A percentile compares a stretch with the other conserved stretches of the same genome.
phyloP scores from a whole-genome alignment of 2,113 vertebrate species.

The Bucco capensis region DNA sequence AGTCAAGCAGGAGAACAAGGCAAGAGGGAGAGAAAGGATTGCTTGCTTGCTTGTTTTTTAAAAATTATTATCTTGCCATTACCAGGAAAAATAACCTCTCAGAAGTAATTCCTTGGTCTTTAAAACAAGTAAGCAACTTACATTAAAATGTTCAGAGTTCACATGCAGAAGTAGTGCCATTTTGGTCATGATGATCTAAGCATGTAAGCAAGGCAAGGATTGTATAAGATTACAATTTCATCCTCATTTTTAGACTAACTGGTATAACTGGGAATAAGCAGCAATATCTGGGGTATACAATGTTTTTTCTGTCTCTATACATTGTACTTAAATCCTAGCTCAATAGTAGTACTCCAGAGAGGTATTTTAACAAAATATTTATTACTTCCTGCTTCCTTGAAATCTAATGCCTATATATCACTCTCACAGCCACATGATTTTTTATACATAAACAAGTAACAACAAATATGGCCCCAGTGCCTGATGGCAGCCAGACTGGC shows the following conservation, averaged over 20 bases:
- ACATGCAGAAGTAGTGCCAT: background rate
- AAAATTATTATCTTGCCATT: background rate
- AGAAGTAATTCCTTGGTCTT: background rate
- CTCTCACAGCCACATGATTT: background rate
- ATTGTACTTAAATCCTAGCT: background rate
- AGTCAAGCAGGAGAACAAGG: slow-evolving; percentile 38
- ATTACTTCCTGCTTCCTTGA: slow-evolving; percentile 44
- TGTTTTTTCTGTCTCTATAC: background rate
- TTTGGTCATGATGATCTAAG: background rate
- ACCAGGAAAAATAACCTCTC: background rate
- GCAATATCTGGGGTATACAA: background rate
- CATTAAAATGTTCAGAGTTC: background rate
- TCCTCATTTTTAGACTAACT: background rate
- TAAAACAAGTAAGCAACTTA: background rate
- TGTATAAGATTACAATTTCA: background rate
- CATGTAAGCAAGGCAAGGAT: background rate
- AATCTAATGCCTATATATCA: background rate
- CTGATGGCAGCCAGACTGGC: background rate
- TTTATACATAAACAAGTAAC: background rate
- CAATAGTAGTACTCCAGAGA: background rate
- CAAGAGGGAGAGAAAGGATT: slow-evolving; percentile 11
- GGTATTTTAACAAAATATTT: slow-evolving; percentile 38
- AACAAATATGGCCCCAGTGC: background rate
- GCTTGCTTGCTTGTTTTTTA: background rate
- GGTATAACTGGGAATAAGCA: background rate